Conservation (phyloP, 1,140 invertebrate genomes). For the Psilanteris sp. region DNA sequence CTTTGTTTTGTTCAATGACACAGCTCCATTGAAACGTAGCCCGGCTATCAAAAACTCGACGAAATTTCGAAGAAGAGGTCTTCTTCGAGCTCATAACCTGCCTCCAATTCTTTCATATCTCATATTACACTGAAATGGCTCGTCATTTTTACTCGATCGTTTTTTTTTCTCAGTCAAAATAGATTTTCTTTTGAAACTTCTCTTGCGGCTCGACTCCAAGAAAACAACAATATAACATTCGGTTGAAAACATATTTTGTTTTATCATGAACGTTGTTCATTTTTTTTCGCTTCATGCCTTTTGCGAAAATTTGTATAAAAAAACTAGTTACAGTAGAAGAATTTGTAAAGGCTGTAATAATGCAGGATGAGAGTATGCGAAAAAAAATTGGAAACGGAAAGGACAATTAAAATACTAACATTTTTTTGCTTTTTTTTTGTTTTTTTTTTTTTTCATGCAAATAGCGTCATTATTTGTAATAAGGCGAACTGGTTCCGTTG, state of each 20-base stretch:
- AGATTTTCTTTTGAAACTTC: constrained; percentile 13
- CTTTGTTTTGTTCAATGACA: constrained; percentile 24
- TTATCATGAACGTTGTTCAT: no score
- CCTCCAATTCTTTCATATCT: constrained; percentile 19
- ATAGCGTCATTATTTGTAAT: constrained; percentile 7
- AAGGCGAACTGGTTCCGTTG: constrained; percentile 5
- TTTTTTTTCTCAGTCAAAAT: constrained; percentile 15
- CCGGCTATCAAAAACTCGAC: constrained; percentile 12
- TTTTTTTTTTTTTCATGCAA: neutral
- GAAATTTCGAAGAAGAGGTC: constrained; percentile 28
- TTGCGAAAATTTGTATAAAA: neutral
- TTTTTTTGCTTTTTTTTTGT: no score
- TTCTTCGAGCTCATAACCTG: neutral
- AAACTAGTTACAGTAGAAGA: neutral
- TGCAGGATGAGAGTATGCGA: neutral
- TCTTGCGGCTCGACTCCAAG: neutral
- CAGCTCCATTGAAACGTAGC: constrained; percentile 12
- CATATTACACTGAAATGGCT: constrained; percentile 26
- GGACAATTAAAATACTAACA: neutral
- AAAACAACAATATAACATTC: constrained; percentile 15
- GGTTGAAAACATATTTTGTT: constrained; percentile 14
- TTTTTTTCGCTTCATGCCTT: neutral
- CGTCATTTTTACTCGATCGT: constrained; percentile 29
- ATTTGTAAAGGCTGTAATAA: neutral
- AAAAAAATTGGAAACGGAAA: neutral